These are phyloP conservation scores for Chromoteleia sp. DNA, from an alignment of 2,888 invertebrate genomes.

Conservation along the genomic window DNA sequence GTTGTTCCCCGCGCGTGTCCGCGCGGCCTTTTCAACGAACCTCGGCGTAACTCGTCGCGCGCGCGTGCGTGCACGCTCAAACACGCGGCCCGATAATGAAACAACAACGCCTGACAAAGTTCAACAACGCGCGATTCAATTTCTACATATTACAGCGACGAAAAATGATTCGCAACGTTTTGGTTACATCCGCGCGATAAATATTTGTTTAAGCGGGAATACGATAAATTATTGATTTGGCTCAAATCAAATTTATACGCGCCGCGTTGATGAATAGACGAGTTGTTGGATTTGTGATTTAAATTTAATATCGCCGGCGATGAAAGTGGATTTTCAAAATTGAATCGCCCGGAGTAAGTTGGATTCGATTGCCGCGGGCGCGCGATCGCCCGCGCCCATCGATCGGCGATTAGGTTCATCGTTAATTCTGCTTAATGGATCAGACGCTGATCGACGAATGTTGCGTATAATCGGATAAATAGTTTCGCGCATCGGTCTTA, in stretches of 20 bases:
- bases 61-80: conserved; percentile 22
- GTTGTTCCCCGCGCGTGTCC: conserved; percentile 1
- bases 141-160: conserved; percentile 41
- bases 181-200: conserved; percentile 65
- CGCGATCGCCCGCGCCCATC: neutral
- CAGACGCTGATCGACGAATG: conserved; percentile 1
- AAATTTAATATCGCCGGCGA: conserved; percentile 63
- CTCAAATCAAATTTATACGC: conserved; percentile 64
- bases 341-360: conserved; percentile 48
- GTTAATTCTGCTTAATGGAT: conserved; percentile 29
- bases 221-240: conserved; percentile 66
- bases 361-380: conserved; percentile 11
- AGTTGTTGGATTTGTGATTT: conserved; percentile 60
- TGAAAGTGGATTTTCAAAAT: conserved; percentile 66
- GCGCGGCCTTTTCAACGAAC: conserved; percentile 27
- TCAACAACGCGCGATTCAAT: conserved; percentile 38
- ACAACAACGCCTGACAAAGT: conserved; percentile 16
- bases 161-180: conserved; percentile 52
- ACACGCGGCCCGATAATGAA: conserved; percentile 20
- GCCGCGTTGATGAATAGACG: conserved; percentile 61
- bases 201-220: conserved; percentile 63
- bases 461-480: conserved; percentile 7
- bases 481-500: conserved; percentile 33
- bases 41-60: conserved; percentile 24
- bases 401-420: conserved; percentile 25